phyloP scores from a whole-genome alignment of 2,888 invertebrate species.

The Bhutanitis thaidina region DNA sequence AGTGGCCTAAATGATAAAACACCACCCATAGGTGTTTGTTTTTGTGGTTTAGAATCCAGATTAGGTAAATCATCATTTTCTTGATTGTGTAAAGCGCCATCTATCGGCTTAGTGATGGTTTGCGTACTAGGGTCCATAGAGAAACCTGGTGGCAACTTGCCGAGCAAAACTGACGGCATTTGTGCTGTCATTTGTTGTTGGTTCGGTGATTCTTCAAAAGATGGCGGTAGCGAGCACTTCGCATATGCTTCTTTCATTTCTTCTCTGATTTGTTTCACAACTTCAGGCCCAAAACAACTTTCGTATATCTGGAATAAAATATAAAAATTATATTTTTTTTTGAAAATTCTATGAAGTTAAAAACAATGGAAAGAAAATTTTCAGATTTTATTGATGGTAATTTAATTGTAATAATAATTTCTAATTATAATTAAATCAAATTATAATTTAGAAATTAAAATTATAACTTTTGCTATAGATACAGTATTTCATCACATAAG shows the following conservation, averaged over 20 bases:
- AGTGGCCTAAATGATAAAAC: slow-evolving; percentile 78
- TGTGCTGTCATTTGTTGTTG: slow-evolving; percentile 29
- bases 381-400: no score
- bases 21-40: slow-evolving; percentile 69
- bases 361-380: no score
- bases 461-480: no score
- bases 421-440: no score
- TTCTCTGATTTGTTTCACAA: slow-evolving; percentile 83
- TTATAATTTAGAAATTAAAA: no score
- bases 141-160: slow-evolving; percentile 67
- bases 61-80: slow-evolving; percentile 51
- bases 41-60: slow-evolving; percentile 55
- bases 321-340: not conserved
- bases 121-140: slow-evolving; percentile 66
- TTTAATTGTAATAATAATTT: no score
- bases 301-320: slow-evolving; percentile 81
- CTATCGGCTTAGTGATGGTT: slow-evolving; percentile 66
- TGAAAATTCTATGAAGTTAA: no score
- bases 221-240: slow-evolving; percentile 81
- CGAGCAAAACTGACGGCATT: slow-evolving; percentile 59
- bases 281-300: slow-evolving; percentile 84
- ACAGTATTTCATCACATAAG: no score
- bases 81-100: slow-evolving; percentile 57
- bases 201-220: slow-evolving; percentile 58
- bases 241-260: slow-evolving; percentile 84